phyloP scores from a whole-genome alignment of 1,140 invertebrate genomes.

The Lordiphosa collinella region DNA sequence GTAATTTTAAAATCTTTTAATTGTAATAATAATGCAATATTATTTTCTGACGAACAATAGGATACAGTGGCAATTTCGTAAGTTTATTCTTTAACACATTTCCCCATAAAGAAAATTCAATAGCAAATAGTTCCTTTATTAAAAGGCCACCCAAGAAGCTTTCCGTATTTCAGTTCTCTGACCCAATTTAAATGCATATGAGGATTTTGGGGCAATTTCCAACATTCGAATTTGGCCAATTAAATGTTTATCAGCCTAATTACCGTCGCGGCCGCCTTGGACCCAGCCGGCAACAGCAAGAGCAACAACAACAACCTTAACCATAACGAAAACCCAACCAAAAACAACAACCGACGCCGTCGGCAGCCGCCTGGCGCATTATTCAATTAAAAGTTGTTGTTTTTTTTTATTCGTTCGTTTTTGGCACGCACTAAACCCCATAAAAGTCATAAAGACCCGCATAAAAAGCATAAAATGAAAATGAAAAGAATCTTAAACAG shows the following conservation, averaged over 20 bases:
- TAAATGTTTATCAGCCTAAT: slow-evolving; percentile 73
- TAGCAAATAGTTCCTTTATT: background rate
- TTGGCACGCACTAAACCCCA: slow-evolving; percentile 79
- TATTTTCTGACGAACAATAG: too few species aligned
- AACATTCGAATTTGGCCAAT: slow-evolving; percentile 66
- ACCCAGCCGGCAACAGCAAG: slow-evolving; percentile 22
- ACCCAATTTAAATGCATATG: slow-evolving; percentile 62
- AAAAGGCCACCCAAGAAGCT: slow-evolving; percentile 22
- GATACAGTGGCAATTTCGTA: too few species aligned
- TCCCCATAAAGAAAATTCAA: background rate
- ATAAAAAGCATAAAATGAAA: slow-evolving; percentile 79
- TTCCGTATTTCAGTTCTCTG: slow-evolving; percentile 21
- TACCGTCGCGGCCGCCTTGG: slow-evolving; percentile 41
- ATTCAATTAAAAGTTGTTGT: slow-evolving; percentile 76
- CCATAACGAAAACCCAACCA: slow-evolving; percentile 29
- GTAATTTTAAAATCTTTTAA: too few species aligned
- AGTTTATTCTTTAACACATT: too few species aligned
- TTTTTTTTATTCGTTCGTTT: slow-evolving; percentile 50
- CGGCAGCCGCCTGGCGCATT: slow-evolving; percentile 48
- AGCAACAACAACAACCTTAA: background rate
- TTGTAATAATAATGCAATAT: too few species aligned
- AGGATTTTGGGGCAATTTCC: slow-evolving; percentile 42
- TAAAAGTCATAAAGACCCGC: slow-evolving; percentile 79
- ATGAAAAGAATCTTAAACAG: slow-evolving; percentile 78
- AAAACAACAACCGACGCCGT: slow-evolving; percentile 34